Conservation (phyloP, 2,113 vertebrate genomes). For the Prinia subflava region DNA sequence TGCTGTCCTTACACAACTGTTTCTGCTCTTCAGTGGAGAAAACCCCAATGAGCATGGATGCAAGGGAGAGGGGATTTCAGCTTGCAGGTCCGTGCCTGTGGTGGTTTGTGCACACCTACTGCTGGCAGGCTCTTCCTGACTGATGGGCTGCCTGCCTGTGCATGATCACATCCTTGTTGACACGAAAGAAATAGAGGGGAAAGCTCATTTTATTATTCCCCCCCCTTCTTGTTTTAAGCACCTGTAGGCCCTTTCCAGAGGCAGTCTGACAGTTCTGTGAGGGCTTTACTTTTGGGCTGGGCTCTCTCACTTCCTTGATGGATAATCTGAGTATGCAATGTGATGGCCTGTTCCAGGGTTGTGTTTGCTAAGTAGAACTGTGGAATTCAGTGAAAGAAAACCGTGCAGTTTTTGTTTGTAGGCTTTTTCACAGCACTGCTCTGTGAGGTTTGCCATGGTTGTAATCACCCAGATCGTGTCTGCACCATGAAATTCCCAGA, state of each 20-base stretch:
- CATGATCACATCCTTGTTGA: background rate
- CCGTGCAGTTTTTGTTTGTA: background rate
- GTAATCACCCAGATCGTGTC: fast-evolving
- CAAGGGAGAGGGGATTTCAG: background rate
- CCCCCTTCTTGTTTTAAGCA: background rate
- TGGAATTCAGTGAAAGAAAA: background rate
- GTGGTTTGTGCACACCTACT: background rate
- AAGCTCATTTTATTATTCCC: background rate
- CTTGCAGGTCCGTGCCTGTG: background rate
- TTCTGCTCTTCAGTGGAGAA: background rate
- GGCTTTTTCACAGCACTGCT: background rate
- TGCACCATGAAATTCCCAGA: background rate
- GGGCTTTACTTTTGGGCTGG: background rate
- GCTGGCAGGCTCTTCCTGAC: background rate
- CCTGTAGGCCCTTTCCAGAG: background rate
- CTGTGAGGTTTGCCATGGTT: fast-evolving
- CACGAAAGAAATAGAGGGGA: background rate
- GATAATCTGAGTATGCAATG: slow-evolving; percentile 1
- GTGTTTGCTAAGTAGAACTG: background rate
- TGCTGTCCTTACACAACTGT: background rate
- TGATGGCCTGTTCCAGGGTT: background rate
- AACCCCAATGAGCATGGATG: background rate
- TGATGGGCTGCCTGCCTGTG: background rate
- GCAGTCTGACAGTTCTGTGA: background rate
- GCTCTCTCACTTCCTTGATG: background rate